Conservation (phyloP, 2,888 invertebrate species). For the Nyleta sp. region DNA sequence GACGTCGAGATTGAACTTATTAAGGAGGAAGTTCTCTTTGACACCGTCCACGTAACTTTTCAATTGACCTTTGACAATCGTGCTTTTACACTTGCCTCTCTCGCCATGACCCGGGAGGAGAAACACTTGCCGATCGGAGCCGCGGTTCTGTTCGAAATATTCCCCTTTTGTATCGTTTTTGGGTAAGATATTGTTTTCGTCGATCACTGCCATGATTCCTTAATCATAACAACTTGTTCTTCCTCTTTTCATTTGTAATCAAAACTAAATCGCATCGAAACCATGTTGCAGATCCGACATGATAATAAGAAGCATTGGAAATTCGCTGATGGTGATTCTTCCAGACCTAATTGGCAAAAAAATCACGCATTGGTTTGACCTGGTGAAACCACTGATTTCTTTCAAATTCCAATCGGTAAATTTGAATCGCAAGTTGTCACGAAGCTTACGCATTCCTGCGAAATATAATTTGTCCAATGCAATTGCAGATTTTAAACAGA, state of each 20-base stretch:
- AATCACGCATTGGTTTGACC: slow-evolving; percentile 95
- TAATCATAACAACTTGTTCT: too few species aligned
- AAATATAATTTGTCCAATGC: too few species aligned
- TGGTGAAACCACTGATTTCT: slow-evolving; percentile 95
- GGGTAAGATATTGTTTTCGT: slow-evolving; percentile 86
- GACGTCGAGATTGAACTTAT: slow-evolving; percentile 96
- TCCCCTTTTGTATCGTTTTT: slow-evolving; percentile 99
- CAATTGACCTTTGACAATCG: slow-evolving; percentile 97
- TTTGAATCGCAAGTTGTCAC: too few species aligned
- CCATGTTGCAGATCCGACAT: slow-evolving; percentile 89
- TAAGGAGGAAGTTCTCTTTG: slow-evolving; percentile 93
- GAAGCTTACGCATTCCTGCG: too few species aligned
- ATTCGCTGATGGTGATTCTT: slow-evolving; percentile 94
- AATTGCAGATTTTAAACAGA: slow-evolving; percentile 94
- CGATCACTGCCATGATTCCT: too few species aligned
- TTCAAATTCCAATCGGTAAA: slow-evolving; percentile 97
- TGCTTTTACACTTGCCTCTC: slow-evolving; percentile 92
- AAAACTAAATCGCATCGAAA: too few species aligned
- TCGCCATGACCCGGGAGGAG: slow-evolving; percentile 94
- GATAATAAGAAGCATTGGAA: slow-evolving; percentile 94
- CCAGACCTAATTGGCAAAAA: slow-evolving; percentile 94
- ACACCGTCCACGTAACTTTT: slow-evolving; percentile 97
- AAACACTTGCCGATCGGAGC: slow-evolving; percentile 95
- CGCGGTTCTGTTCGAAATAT: slow-evolving; percentile 96
- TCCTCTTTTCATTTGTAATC: too few species aligned